phyloP scores from a whole-genome alignment of 2,888 invertebrate species.

The Aethes cnicana region DNA sequence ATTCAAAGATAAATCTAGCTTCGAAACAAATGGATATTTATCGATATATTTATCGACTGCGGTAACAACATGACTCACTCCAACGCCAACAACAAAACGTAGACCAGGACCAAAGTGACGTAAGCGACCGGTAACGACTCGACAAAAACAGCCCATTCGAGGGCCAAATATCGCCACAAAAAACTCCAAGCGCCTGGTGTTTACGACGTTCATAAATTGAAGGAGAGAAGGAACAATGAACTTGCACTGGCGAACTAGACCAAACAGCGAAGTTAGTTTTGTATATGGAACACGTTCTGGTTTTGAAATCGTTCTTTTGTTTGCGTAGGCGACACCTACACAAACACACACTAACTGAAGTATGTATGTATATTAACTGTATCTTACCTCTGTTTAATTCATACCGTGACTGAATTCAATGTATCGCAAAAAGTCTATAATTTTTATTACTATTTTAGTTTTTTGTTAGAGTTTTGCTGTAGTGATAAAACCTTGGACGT shows the following conservation, averaged over 20 bases:
- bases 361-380: conserved; percentile 20
- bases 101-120: conserved; percentile 61
- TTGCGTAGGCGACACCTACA: conserved; percentile 50
- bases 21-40: conserved; percentile 37
- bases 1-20: too few species aligned
- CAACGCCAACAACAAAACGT: conserved; percentile 79
- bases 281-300: conserved; percentile 60
- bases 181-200: conserved; percentile 63
- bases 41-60: conserved; percentile 67
- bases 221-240: conserved; percentile 70
- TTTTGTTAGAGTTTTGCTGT: conserved; percentile 42
- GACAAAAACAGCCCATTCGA: conserved; percentile 63
- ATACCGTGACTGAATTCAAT: conserved; percentile 30
- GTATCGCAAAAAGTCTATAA: conserved; percentile 27
- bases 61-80: conserved; percentile 75
- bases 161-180: conserved; percentile 62
- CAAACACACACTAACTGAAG: conserved; percentile 46
- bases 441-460: conserved; percentile 36
- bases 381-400: too few species aligned
- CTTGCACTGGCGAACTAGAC: conserved; percentile 80
- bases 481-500: conserved; percentile 47
- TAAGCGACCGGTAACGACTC: conserved; percentile 61
- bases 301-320: conserved; percentile 51
- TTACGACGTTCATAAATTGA: conserved; percentile 57
- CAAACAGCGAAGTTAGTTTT: conserved; percentile 68